phyloP scores from a whole-genome alignment of 2,797 vertebrate genomes.

The Schizothorax lantsangensis region DNA sequence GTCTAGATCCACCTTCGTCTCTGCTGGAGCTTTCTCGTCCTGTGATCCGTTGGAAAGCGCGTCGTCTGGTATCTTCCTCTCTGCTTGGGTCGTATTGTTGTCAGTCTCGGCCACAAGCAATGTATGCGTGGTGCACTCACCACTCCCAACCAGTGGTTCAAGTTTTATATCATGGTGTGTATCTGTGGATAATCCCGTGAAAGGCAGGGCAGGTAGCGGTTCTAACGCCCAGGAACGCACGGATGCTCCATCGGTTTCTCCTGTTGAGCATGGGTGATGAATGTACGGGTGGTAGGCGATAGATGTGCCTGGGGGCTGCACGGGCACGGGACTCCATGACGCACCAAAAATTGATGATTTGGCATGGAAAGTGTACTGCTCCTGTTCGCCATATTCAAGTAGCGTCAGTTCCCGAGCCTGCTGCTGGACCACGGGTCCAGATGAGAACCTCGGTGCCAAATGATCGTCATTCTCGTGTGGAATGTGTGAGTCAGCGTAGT shows the following conservation, averaged over 20 bases:
- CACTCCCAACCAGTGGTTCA: conserved; percentile 88
- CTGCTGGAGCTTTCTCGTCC: conserved; percentile 82
- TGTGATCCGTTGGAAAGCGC: conserved; percentile 81
- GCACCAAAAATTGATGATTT: conserved; percentile 92
- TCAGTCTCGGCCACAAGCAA: conserved; percentile 91
- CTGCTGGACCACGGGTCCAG: conserved; percentile 80
- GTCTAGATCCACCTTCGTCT: conserved; percentile 83
- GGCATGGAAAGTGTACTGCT: conserved; percentile 90
- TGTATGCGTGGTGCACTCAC: conserved; percentile 92
- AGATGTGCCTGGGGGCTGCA: conserved; percentile 82
- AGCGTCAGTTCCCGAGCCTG: conserved; percentile 85
- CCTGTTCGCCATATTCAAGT: conserved; percentile 91
- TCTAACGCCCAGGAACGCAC: conserved; percentile 96
- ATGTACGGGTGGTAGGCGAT: conserved; percentile 87
- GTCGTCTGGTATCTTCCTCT: conserved; percentile 86
- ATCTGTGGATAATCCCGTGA: conserved; percentile 91
- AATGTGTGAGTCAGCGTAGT: conserved; percentile 92
- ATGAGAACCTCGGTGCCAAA: conserved; percentile 86
- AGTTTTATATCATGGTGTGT: conserved; percentile 95
- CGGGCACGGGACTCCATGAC: conserved; percentile 89
- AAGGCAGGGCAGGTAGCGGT: conserved; percentile 89
- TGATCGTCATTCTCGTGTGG: conserved; percentile 90
- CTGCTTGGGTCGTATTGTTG: conserved; percentile 85
- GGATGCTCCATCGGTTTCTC: conserved; percentile 92
- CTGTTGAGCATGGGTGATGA: conserved; percentile 86